Evolutionary conservation across 2,888 invertebrate species (phyloP), one percentile per base, ranked within the genome.

Genomic region (Microchrysa polita): DNA sequence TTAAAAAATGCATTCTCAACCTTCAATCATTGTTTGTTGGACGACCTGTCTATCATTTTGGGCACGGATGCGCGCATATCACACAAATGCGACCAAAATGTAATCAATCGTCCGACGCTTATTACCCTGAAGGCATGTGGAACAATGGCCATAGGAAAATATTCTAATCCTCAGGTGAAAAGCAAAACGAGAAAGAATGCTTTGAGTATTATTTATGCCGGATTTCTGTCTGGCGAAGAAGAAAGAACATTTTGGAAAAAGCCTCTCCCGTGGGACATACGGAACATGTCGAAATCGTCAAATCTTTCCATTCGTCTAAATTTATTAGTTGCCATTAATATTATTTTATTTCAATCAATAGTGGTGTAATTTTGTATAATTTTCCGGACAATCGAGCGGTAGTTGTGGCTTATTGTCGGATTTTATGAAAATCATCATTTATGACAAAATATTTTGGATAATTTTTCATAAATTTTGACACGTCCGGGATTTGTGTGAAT

Each of bases 131-230:
- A n/a, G n/a, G n/a, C 7, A 34, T 7, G 27, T 34, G 27, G 27
- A 34, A 34, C 2, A 34, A 34, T n/a, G 12, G 5, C 53, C 53
- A 14, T 7, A 55, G 18, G 18, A 55, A 55, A 20, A 55, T 55
- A 55, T 55, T 55, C 55, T 55, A 55, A 55, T 55, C 55, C 55
- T 55, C 55, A 55, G 55, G 55, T 55, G 55, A 55, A 55, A 55
- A 55, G 20, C 20, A 16, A 55, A 55, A 55, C 18, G 55, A 55
- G 0, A 55, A n/a, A n/a, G n/a, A 55, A 55, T 55, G 55, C 18
- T 55, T n/a, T n/a, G n/a, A n/a, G n/a, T n/a, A 1, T 16, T 55
- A n/a, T 55, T 55, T 55, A 16, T 18, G 18, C 55, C 22, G 10
- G 55, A 55, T 2, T 55, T 55, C 10, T 5, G 55, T 55, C 18